A percentile compares a stretch with the other conserved stretches of the same genome.
These are phyloP conservation scores for Oscheius sp. DNA, from an alignment of 2,888 invertebrate genomes.

Conservation along the genomic window DNA sequence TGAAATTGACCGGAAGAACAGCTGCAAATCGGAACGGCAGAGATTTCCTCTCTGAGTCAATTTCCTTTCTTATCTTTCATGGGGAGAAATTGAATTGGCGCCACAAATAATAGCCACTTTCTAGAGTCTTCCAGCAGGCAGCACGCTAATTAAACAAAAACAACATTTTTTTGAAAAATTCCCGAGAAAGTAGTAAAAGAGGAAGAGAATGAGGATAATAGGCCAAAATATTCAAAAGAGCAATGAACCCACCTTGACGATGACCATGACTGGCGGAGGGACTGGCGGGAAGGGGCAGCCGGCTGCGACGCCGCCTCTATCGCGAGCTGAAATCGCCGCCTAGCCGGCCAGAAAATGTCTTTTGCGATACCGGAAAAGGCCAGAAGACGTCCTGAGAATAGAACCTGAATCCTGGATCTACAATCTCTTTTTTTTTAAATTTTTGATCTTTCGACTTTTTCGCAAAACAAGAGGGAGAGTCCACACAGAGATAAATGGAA, in stretches of 20 bases:
- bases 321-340: conserved; percentile 6
- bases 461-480: too few relatives aligned
- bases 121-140: neutral
- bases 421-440: too few relatives aligned
- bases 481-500: too few relatives aligned
- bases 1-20: too few relatives aligned
- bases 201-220: neutral
- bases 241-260: conserved; percentile 14
- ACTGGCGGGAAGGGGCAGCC: neutral
- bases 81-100: neutral
- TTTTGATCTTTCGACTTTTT: too few relatives aligned
- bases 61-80: neutral
- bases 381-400: neutral
- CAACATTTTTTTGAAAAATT: neutral
- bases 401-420: too few relatives aligned
- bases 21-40: too few relatives aligned
- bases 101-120: neutral
- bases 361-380: conserved; percentile 7
- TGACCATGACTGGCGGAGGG: neutral
- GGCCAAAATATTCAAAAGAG: neutral
- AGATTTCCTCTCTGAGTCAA: too few relatives aligned
- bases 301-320: neutral
- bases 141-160: neutral
- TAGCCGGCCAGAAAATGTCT: conserved; percentile 9
- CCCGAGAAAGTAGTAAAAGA: neutral